Percentiles rank a stretch among this genome's conserved stretches.
These are phyloP conservation scores for Acanthaster planci DNA, from an alignment of 35 echinoderm and acorn worm genomes.

Conservation along the genomic window DNA sequence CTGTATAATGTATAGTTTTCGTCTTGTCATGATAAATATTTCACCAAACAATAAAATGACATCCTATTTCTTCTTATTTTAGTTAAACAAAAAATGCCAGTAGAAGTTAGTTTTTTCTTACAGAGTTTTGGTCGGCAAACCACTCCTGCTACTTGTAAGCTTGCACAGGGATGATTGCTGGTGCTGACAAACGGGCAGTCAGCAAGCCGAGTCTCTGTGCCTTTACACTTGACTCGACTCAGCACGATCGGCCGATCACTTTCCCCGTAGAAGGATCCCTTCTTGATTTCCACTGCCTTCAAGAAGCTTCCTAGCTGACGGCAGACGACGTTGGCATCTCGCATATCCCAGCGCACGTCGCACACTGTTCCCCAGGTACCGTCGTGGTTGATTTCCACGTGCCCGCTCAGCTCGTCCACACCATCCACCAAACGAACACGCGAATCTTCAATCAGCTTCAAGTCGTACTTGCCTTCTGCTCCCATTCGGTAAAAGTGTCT, in stretches of 20 bases:
- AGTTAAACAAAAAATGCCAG: too few relatives aligned
- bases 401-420: not conserved
- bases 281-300: not conserved
- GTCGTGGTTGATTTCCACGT: slow-evolving; percentile 2
- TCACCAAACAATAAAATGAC: too few relatives aligned
- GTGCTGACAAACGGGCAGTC: not conserved
- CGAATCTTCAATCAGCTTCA: not conserved
- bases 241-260: not conserved
- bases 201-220: not conserved
- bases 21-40: too few relatives aligned
- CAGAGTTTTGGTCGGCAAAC: not conserved
- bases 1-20: too few relatives aligned
- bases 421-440: not conserved
- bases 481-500: too few relatives aligned
- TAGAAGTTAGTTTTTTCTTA: too few relatives aligned
- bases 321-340: slow-evolving; percentile 8
- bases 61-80: too few relatives aligned
- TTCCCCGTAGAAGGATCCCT: slow-evolving; percentile 4
- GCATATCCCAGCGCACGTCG: slow-evolving; percentile 6
- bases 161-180: not conserved
- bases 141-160: not conserved
- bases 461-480: too few relatives aligned
- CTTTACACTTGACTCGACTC: not conserved
- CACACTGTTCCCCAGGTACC: slow-evolving; percentile 10
- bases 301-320: slow-evolving; percentile 18